A percentile compares a stretch with the other conserved stretches of the same genome.
These are phyloP conservation scores for Neosilurus hyrtlii DNA, from an alignment of 2,797 vertebrate genomes.

Conservation along the genomic window DNA sequence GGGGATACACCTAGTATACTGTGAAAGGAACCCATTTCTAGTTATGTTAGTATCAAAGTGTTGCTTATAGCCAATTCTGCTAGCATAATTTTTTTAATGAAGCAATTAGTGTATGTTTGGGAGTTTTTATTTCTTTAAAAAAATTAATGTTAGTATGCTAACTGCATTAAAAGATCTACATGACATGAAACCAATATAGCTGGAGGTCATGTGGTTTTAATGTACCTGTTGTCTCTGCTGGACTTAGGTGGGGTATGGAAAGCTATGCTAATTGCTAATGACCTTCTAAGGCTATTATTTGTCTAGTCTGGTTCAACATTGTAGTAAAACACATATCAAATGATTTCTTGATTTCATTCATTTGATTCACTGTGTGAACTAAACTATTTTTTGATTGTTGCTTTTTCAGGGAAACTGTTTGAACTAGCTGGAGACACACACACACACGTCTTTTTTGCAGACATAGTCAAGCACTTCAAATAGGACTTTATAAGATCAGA, in stretches of 20 bases:
- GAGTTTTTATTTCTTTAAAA: background rate
- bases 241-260: background rate
- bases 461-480: background rate
- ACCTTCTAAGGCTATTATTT: background rate
- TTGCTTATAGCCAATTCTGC: no score
- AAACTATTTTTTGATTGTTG: background rate
- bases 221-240: background rate
- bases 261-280: background rate
- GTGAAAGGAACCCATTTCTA: no score
- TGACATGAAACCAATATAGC: background rate
- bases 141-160: background rate
- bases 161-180: background rate
- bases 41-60: no score
- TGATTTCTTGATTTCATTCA: no score
- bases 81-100: background rate
- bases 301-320: no score
- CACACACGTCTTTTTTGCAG: background rate
- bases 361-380: background rate
- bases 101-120: background rate
- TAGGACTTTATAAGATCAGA: background rate
- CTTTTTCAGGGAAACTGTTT: background rate
- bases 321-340: no score
- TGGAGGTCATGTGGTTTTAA: background rate
- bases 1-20: no score
- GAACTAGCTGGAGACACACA: background rate